phyloP scores from a whole-genome alignment of 2,797 vertebrate genomes.

The Tenualosa thibaudeaui region DNA sequence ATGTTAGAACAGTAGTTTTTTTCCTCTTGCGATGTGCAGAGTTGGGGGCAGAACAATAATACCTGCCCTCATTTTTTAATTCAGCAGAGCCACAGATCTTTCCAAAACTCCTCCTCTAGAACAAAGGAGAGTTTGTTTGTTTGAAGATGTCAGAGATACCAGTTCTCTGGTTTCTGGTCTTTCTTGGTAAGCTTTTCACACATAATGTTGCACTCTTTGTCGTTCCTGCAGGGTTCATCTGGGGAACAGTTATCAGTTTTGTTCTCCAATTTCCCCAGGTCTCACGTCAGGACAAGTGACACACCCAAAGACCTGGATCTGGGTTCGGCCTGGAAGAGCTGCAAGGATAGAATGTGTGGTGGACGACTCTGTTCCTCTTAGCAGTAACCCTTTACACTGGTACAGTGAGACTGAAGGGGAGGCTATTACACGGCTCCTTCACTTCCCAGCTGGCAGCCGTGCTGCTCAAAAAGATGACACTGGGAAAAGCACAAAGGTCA shows the following conservation, averaged over 20 bases:
- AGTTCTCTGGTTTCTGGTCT: not conserved
- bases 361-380: not conserved
- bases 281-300: constrained; percentile 14
- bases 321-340: not conserved
- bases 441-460: not conserved
- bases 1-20: no score
- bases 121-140: not conserved
- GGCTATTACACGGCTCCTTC: not conserved
- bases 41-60: not conserved
- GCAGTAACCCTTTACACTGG: not conserved
- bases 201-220: not conserved
- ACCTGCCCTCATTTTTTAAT: not conserved
- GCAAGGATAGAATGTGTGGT: not conserved
- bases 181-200: constrained; percentile 1
- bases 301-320: not conserved
- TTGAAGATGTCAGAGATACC: not conserved
- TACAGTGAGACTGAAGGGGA: not conserved
- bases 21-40: not conserved
- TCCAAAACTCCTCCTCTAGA: not conserved
- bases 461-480: not conserved
- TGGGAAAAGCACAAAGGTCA: not conserved
- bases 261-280: not conserved
- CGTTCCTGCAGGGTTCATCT: not conserved
- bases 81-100: not conserved
- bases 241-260: not conserved